Percentiles rank a stretch among this genome's conserved stretches.
These are phyloP conservation scores for Mionectes macconnelli DNA, from an alignment of 2,113 vertebrate species.

Conservation along the genomic window DNA sequence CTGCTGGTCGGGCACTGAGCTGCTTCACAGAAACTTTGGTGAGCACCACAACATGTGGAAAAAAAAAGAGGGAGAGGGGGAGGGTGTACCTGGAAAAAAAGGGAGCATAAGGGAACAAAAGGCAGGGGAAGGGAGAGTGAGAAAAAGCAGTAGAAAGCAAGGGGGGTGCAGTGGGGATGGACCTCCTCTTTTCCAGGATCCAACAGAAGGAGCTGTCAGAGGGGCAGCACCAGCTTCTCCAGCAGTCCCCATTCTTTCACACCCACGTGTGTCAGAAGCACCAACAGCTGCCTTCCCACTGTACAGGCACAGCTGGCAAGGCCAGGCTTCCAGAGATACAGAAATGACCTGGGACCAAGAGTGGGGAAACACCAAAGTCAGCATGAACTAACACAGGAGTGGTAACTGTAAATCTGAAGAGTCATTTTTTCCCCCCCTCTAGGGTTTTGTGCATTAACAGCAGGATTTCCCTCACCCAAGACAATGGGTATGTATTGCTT, in stretches of 20 bases:
- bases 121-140: background rate
- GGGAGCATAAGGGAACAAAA: background rate
- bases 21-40: background rate
- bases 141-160: background rate
- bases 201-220: background rate
- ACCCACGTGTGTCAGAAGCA: rapidly evolving
- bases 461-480: background rate
- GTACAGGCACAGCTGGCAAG: rapidly evolving
- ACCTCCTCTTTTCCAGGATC: background rate
- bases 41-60: background rate
- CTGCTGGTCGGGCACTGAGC: background rate
- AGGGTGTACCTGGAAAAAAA: background rate
- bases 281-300: background rate
- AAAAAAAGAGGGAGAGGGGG: background rate
- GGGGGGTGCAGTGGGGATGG: background rate
- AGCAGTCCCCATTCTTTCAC: background rate
- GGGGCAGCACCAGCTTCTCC: background rate
- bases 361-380: background rate
- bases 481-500: conserved; percentile 56
- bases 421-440: background rate
- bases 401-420: background rate
- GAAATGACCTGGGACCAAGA: background rate
- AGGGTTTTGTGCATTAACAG: background rate
- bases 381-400: background rate
- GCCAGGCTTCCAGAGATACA: background rate